phyloP scores from a whole-genome alignment of 2,888 invertebrate genomes.

The Stomorhina lunata region DNA sequence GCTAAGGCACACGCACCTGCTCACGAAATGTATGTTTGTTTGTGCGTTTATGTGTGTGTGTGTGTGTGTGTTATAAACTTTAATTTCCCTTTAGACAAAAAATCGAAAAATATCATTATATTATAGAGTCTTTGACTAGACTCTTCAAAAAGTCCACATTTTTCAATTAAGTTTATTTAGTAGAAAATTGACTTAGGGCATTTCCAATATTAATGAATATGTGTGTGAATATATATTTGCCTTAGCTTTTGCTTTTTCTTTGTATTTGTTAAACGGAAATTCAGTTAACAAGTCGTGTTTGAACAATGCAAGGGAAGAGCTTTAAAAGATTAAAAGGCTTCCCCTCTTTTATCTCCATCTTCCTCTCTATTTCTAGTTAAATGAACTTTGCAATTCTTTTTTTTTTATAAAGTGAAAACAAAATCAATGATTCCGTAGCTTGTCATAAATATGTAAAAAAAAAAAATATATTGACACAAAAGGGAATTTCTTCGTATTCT shows the following conservation, averaged over 20 bases:
- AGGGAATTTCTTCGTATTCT: constrained; percentile 41
- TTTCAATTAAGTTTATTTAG: too few species aligned
- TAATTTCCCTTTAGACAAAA: too few species aligned
- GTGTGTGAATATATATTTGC: background rate
- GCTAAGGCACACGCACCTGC: too few species aligned
- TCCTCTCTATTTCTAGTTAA: constrained; percentile 30
- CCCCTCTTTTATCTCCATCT: background rate
- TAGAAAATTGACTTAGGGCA: too few species aligned
- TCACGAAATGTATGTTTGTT: too few species aligned
- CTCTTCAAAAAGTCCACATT: too few species aligned
- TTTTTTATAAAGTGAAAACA: background rate
- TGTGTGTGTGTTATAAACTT: too few species aligned
- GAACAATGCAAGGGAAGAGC: constrained; percentile 66
- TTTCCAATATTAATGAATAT: background rate
- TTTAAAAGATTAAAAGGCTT: constrained; percentile 60
- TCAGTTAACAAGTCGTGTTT: constrained; percentile 65
- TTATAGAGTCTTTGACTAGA: too few species aligned
- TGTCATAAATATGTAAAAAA: constrained; percentile 18
- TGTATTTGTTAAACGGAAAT: constrained; percentile 57
- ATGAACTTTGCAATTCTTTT: constrained; percentile 40
- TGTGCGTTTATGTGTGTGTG: too few species aligned
- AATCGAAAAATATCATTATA: too few species aligned
- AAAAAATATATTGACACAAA: constrained; percentile 20
- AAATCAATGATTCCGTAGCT: too few species aligned
- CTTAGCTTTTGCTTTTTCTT: too few species aligned